These are phyloP conservation scores for Propsilocerus akamusi DNA, from an alignment of 1,140 invertebrate genomes.

Conservation along the genomic window DNA sequence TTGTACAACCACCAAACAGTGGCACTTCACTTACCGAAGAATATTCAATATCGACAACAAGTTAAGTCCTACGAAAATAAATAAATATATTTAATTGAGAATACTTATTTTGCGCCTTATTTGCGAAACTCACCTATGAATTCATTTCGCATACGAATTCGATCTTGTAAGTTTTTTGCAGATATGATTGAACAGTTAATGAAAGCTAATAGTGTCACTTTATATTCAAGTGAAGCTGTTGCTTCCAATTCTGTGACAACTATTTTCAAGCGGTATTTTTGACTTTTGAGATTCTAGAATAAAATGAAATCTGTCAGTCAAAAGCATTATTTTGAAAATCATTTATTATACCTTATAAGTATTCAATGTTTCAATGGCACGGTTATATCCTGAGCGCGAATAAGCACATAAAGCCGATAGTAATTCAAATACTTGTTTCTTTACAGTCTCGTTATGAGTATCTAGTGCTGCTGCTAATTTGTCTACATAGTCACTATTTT, in stretches of 20 bases:
- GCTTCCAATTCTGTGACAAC: conserved; percentile 72
- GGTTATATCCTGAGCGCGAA: conserved; percentile 63
- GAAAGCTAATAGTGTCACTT: conserved; percentile 77
- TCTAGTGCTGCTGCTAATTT: conserved; percentile 79
- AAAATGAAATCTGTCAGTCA: conserved; percentile 6
- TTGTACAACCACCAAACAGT: no score
- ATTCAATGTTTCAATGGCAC: conserved; percentile 71
- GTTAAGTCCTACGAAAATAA: neutral
- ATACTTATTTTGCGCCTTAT: neutral
- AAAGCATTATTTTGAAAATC: neutral
- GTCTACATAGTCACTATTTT: conserved; percentile 77
- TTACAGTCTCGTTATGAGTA: conserved; percentile 65
- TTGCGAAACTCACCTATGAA: conserved; percentile 59
- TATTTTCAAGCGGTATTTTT: conserved; percentile 71
- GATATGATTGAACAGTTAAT: conserved; percentile 91
- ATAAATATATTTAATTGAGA: neutral
- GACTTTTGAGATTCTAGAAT: conserved; percentile 52
- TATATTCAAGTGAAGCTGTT: conserved; percentile 65
- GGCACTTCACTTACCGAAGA: conserved; percentile 49
- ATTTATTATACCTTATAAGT: conserved; percentile 54
- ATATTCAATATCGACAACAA: conserved; percentile 46
- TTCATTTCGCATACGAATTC: conserved; percentile 77
- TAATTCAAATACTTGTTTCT: conserved; percentile 83
- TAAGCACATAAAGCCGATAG: conserved; percentile 79
- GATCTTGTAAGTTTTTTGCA: conserved; percentile 65